Evolutionary conservation across 1,140 invertebrate genomes (phyloP), one percentile per base, ranked within the genome.

Genomic region (Calliopsis andreniformis): DNA sequence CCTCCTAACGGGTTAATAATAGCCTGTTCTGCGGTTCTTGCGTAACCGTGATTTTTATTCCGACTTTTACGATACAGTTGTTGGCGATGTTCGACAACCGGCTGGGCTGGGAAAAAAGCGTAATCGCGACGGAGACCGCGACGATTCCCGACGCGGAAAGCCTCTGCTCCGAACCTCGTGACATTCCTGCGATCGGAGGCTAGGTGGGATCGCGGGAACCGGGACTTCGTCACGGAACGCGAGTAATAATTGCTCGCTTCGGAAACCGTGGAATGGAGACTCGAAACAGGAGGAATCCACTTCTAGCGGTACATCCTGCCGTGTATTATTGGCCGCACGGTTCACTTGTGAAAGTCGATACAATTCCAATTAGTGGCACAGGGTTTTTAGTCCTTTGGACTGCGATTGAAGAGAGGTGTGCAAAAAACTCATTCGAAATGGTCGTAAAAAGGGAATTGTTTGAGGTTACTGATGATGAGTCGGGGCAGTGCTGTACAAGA

Each of bases 201-300:
- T 23, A 1, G 51, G 23, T 20, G 64, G 30, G 49, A 82, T 55
- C 69, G 47, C 80, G 76, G 47, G 76, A 79, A 79, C 51, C 43
- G 35, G 61, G 39, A 56, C 67, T 56, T 53, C 49, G 61, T 81
- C 64, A 68, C 61, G 75, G 75, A 78, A 62, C 62, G 35, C n/a
- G 45, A 73, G 56, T 61, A 39, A 72, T 82, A 82, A 82, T 81
- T 66, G 47, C 45, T 72, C 62, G 62, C 43, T 67, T 82, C 76
- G 79, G 78, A 72, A 67, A 82, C 23, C 79, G 45, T 78, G 62
- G 62, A 78, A 80, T 25, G 51, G 3, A 56, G 28, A 35, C 59
- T 79, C 53, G 68, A 61, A 76, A 80, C 43, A 43, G 39, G 56
- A 32, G 45, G 20, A 51, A 76, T 61, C 28, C 45, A 64, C 28